phyloP scores from a whole-genome alignment of 2,113 vertebrate genomes.

The Alligator mississippiensis region DNA sequence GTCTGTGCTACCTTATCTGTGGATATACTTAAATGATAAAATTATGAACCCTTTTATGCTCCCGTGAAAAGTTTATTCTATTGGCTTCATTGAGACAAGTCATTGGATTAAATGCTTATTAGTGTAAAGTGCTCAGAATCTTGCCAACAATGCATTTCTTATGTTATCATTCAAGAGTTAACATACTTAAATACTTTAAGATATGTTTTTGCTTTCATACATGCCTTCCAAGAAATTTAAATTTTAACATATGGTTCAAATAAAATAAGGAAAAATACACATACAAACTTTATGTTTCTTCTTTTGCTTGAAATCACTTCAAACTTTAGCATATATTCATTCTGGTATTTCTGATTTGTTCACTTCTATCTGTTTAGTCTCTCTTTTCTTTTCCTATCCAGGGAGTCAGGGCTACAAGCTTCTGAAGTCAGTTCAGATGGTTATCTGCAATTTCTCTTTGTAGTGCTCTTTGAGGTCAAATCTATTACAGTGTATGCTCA shows the following conservation, averaged over 20 bases:
- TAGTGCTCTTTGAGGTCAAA: conserved; percentile 80
- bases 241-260: background rate
- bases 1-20: background rate
- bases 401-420: conserved; percentile 72
- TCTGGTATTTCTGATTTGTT: conserved; percentile 53
- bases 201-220: background rate
- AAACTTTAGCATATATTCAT: conserved; percentile 58
- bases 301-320: conserved; percentile 36
- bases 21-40: background rate
- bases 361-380: conserved; percentile 51
- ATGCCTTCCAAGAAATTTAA: background rate
- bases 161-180: background rate
- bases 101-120: background rate
- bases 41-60: background rate
- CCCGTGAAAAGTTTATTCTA: background rate
- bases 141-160: background rate
- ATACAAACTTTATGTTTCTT: background rate
- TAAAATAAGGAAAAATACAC: background rate
- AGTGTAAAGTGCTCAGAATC: background rate
- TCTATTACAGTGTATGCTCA: conserved; percentile 78
- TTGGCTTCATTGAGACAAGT: background rate
- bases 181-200: background rate
- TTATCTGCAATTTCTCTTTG: conserved; percentile 82
- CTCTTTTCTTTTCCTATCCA: conserved; percentile 60
- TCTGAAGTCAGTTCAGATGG: conserved; percentile 80